Evolutionary conservation across 2,888 invertebrate species (phyloP), one percentile per base, ranked within the genome.

Genomic region (Latrodectus hesperus): DNA sequence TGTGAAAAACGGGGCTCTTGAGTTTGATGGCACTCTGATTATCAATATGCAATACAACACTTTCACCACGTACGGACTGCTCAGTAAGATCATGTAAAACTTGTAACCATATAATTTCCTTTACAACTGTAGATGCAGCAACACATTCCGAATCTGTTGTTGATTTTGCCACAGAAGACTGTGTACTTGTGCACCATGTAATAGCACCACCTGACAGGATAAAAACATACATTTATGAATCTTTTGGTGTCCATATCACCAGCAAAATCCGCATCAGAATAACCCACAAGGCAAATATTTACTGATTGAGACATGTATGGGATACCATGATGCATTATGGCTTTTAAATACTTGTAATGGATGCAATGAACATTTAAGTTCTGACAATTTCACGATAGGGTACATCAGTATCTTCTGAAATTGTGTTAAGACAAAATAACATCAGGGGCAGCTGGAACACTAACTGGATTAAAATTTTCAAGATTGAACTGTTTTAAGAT

Each of bases 11-110:
- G 9, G 89, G 89, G 71, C 91, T 90, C 0, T 89, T 77, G 0
- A 91, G 55, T 60, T 82, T 78, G 17, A 89, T 86, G 12, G 90
- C 80, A 16, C 88, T 82, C 64, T 90, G 90, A 68, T 90, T 90
- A 64, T 90, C 90, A 22, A 84, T 53, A n/a, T 67, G 73, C 9
- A 87, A 51, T 11, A 52, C 52, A 49, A 74, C 17, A 38, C 49
- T 1, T 6, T 8, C 38, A 16, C 11, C 38, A 22, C 17, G 67
- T 12, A 67, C 52, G 51, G 22, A 49, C 67, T 17, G 22, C n/a
- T 53, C n/a, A 84, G 60, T 55, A 14, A 74, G 5, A 67, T 88
- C 88, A n/a, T 72, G n/a, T n/a, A 74, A 12, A 72, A 84, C 49
- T 72, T 72, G 67, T 2, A n/a, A 76, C 79, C 53, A 84, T 22